Evolutionary conservation across 2,888 invertebrate species (phyloP).

Genomic region (Nymphalis c-album): DNA sequence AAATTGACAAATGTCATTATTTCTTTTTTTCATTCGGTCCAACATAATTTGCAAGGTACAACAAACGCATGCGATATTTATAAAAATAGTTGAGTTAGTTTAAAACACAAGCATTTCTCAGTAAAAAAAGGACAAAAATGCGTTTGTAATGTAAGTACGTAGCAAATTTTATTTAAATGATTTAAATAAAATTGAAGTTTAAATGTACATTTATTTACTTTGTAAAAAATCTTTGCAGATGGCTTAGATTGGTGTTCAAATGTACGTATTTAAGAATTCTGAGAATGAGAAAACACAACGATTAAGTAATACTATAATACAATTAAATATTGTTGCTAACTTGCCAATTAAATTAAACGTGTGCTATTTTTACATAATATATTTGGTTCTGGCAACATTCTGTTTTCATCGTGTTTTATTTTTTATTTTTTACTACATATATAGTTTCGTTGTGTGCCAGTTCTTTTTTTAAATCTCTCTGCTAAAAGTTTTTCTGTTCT

Average conservation of each 20-base stretch:
- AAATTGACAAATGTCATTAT: no score
- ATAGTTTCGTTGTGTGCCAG: not conserved
- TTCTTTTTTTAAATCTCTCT: constrained; percentile 13
- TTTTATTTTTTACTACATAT: not conserved
- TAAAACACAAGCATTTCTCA: no score
- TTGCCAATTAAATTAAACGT: constrained; percentile 3
- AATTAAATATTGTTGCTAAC: constrained; percentile 3
- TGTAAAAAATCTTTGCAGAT: constrained; percentile 41
- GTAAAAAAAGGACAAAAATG: no score
- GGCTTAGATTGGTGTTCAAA: constrained; percentile 41
- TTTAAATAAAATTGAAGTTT: not conserved
- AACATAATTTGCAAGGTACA: no score
- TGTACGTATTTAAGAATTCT: constrained; percentile 37
- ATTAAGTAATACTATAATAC: constrained; percentile 15
- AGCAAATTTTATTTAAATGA: not conserved
- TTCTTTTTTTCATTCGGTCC: no score
- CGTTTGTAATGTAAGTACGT: no score
- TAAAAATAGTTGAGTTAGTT: no score
- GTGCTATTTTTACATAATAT: constrained; percentile 9
- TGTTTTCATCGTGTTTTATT: not conserved
- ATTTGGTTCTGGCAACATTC: not conserved
- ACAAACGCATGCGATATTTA: no score
- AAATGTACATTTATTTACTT: constrained; percentile 10
- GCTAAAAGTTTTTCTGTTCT: no score
- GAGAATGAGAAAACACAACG: constrained; percentile 32